These are phyloP conservation scores for Dorcus hopei DNA, from an alignment of 2,888 invertebrate species.

Conservation along the genomic window DNA sequence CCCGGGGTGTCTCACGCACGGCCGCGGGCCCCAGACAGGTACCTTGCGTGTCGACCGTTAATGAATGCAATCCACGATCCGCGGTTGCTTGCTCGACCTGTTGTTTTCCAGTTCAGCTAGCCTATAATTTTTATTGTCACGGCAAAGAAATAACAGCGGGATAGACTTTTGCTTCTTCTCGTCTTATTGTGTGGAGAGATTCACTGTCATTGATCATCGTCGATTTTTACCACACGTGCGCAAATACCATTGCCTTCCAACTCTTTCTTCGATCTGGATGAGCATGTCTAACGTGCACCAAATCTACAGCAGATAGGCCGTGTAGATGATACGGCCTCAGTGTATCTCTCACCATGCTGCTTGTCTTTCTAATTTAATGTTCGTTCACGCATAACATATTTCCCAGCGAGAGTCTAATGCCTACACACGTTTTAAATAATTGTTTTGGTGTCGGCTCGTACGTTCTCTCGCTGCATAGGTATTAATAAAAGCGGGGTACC, in stretches of 20 bases:
- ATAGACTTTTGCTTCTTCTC: slow-evolving; percentile 46
- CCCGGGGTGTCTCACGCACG: slow-evolving; percentile 36
- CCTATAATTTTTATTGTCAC: slow-evolving; percentile 63
- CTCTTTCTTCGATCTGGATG: slow-evolving; percentile 10
- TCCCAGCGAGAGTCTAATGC: slow-evolving; percentile 44
- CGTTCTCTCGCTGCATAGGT: slow-evolving; percentile 25
- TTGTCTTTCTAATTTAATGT: slow-evolving; percentile 46
- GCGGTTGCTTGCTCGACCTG: slow-evolving; percentile 51
- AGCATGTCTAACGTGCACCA: slow-evolving; percentile 20
- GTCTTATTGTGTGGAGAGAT: slow-evolving; percentile 43
- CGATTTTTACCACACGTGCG: slow-evolving; percentile 26
- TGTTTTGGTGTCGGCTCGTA: slow-evolving; percentile 38
- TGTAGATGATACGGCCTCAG: slow-evolving; percentile 33
- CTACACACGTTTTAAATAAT: slow-evolving; percentile 45
- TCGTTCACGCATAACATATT: slow-evolving; percentile 44
- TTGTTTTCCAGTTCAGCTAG: slow-evolving; percentile 61
- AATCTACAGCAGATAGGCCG: slow-evolving; percentile 23
- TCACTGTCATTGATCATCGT: slow-evolving; percentile 45
- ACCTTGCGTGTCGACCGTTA: slow-evolving; percentile 54
- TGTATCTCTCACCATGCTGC: slow-evolving; percentile 42
- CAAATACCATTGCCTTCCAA: slow-evolving; percentile 19
- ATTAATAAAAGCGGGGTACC: slow-evolving; percentile 20
- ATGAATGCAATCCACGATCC: slow-evolving; percentile 61
- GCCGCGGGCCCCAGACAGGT: slow-evolving; percentile 31
- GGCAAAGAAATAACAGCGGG: slow-evolving; percentile 56